These are phyloP conservation scores for Branchipolynoe longqiensis DNA, from an alignment of 2,888 invertebrate species.

Conservation along the genomic window DNA sequence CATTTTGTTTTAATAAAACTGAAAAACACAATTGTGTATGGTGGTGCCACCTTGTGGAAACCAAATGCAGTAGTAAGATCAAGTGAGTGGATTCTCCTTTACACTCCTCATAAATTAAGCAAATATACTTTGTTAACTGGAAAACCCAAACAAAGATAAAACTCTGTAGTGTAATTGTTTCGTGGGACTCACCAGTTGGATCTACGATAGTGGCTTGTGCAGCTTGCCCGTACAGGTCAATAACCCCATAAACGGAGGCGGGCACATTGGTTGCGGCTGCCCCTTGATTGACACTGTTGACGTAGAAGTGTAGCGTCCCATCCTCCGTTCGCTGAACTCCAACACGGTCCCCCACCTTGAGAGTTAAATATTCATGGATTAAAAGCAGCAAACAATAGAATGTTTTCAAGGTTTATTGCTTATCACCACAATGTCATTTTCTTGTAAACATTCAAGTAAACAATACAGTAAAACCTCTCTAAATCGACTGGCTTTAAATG, in stretches of 20 bases:
- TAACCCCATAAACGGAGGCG: slow-evolving; percentile 94
- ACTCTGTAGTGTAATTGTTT: background rate
- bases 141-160: background rate
- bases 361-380: no score
- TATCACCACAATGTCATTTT: no score
- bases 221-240: slow-evolving; percentile 90
- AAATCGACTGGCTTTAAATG: no score
- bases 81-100: background rate
- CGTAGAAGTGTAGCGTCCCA: slow-evolving; percentile 94
- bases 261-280: slow-evolving; percentile 91
- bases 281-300: slow-evolving; percentile 93
- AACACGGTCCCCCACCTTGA: slow-evolving; percentile 92
- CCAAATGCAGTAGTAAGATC: background rate
- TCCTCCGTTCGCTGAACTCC: slow-evolving; percentile 93
- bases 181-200: slow-evolving; percentile 66
- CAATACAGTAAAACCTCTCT: no score
- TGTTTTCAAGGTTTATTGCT: no score
- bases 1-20: no score
- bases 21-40: background rate
- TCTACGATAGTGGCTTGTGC: slow-evolving; percentile 80
- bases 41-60: background rate
- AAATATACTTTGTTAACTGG: background rate
- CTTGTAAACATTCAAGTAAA: no score
- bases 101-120: no score
- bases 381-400: no score